These are phyloP conservation scores for Drosophila colorata DNA, from an alignment of 2,888 invertebrate genomes.

Conservation along the genomic window DNA sequence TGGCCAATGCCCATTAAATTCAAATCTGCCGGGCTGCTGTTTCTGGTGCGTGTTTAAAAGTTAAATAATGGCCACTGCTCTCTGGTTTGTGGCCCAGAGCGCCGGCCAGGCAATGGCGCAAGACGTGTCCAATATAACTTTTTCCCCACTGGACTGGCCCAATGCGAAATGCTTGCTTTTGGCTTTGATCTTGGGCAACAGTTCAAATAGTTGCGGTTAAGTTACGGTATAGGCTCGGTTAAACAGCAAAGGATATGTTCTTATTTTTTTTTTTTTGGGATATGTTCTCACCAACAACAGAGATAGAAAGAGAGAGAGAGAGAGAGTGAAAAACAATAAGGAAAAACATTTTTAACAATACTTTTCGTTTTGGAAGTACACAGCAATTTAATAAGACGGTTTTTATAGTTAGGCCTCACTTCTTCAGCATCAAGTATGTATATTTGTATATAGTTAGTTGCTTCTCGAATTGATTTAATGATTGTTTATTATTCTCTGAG, in stretches of 20 bases:
- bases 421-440: conserved; percentile 40
- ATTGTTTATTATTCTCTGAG: conserved; percentile 20
- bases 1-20: conserved; percentile 66
- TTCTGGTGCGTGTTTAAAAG: conserved; percentile 77
- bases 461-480: conserved; percentile 4
- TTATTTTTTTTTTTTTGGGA: conserved; percentile 14
- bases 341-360: conserved; percentile 49
- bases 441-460: neutral
- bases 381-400: conserved; percentile 59
- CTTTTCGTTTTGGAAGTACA: conserved; percentile 56
- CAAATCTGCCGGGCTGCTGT: conserved; percentile 70
- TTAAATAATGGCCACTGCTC: conserved; percentile 69
- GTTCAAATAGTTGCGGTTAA: conserved; percentile 76
- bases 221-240: conserved; percentile 54
- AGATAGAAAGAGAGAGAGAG: conserved; percentile 1
- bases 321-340: neutral
- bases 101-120: conserved; percentile 69
- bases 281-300: conserved; percentile 39
- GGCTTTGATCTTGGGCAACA: conserved; percentile 73
- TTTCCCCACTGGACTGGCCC: conserved; percentile 41
- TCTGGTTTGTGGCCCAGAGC: no score
- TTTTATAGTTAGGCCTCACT: conserved; percentile 26
- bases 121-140: conserved; percentile 82
- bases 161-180: conserved; percentile 32
- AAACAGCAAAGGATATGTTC: conserved; percentile 57